Base-by-base conservation (phyloP, 2,113 vertebrate species). In the Chaetorhynchus papuensis region DNA sequence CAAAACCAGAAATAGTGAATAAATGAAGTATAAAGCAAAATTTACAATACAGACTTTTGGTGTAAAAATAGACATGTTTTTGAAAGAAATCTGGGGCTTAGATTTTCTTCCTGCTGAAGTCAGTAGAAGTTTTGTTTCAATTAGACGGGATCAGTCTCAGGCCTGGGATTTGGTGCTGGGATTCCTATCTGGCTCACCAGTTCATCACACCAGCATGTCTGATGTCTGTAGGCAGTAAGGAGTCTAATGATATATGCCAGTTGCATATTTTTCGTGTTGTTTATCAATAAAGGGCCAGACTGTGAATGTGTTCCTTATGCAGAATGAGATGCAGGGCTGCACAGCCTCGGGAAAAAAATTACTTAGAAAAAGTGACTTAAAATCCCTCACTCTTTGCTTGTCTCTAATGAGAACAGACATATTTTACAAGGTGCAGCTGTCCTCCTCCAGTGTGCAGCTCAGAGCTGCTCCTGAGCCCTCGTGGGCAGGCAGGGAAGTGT, bases 191-290 rank as follows among this genome's bases (percentile, higher is more conserved):
- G 68, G 64, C 65, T 94, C 65, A 81, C 64, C 69, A 79, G 72
- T 81, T 81, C 59, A 83, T 94, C 87, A 83, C 72, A 94, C 28
- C 85, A 74, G 79, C 64, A 78, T 26, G 37, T 75, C 92, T 97
- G 75, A 91, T 90, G 82, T 87, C 82, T 85, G 76, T 90, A 93
- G 68, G 76, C 88, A 89, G n/a, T 37, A 64, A 59, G 39, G n/a
- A 78, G 49, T 79, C 18, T 42, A 74, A 92, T 59, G 37, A 81
- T 78, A 60, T 31, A 81, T 92, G 72, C 93, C 86, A 93, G 76
- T 89, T 95, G n/a, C 68, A 86, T 52, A 81, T 89, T 96, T 96
- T 87, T 94, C 23, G 4, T 87, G 37, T 83, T 97, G 88, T 96
- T 96, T 95, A 93, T 93, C 90, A 75, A 82, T 92, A 79, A 88